phyloP scores from a whole-genome alignment of 1,140 invertebrate genomes.

The Globodera rostochiensis region DNA sequence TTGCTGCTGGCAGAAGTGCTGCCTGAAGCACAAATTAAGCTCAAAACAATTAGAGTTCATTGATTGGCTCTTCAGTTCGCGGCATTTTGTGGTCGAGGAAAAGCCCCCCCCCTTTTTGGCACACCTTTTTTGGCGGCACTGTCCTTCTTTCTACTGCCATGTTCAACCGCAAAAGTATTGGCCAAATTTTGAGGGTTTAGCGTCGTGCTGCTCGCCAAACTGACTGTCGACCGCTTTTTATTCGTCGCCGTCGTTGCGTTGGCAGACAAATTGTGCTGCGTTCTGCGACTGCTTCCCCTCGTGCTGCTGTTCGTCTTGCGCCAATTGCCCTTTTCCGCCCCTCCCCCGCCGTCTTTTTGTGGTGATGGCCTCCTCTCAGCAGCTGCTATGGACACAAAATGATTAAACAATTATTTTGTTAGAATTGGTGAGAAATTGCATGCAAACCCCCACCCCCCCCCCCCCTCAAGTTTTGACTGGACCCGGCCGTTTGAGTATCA shows the following conservation, averaged over 20 bases:
- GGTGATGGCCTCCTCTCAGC: not conserved
- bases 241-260: not conserved
- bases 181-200: not conserved
- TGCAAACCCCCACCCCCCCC: too few species aligned
- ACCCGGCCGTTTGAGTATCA: too few species aligned
- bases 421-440: too few species aligned
- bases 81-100: not conserved
- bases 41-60: not conserved
- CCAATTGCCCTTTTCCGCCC: not conserved
- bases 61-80: too few species aligned
- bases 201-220: not conserved
- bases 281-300: not conserved
- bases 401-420: too few species aligned
- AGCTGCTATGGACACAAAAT: too few species aligned
- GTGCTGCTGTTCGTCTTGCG: too few species aligned
- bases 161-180: not conserved
- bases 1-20: not conserved
- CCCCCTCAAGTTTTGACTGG: too few species aligned
- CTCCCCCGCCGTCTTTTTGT: not conserved
- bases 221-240: not conserved
- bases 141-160: not conserved
- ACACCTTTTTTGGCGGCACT: not conserved
- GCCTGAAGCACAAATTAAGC: too few species aligned
- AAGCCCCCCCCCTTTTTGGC: too few species aligned
- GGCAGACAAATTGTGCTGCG: not conserved